phyloP scores from a whole-genome alignment of 2,113 vertebrate genomes.

The Strix aluco region DNA sequence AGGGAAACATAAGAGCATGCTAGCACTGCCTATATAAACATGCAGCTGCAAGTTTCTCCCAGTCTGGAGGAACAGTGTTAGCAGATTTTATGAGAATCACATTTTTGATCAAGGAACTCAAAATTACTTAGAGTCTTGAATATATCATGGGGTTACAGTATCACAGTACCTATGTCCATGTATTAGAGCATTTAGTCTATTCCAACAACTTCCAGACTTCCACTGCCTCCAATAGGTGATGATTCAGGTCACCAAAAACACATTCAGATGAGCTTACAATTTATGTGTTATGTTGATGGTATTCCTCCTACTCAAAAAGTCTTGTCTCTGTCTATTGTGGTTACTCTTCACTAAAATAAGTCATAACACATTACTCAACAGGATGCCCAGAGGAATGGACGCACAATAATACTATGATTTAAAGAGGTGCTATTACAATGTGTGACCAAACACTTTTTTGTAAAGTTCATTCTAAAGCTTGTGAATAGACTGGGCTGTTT shows the following conservation, averaged over 20 bases:
- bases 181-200: background rate
- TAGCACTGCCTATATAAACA: background rate
- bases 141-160: background rate
- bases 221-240: background rate
- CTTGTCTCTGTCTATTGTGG: background rate
- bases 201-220: background rate
- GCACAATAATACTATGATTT: background rate
- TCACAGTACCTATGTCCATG: background rate
- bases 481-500: background rate
- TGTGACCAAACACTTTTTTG: background rate
- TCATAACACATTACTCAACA: background rate
- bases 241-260: background rate
- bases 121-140: background rate
- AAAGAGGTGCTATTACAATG: background rate
- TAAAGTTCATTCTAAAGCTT: background rate
- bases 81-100: background rate
- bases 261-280: background rate
- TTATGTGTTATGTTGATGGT: background rate
- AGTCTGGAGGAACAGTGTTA: background rate
- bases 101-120: background rate
- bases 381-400: background rate
- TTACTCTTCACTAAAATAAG: background rate
- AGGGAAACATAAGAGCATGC: background rate
- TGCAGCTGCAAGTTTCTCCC: background rate
- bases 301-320: background rate